A percentile compares a stretch with the other conserved stretches of the same genome.
Conservation (phyloP, 2,797 vertebrate species). For the Centroberyx gerrardi region DNA sequence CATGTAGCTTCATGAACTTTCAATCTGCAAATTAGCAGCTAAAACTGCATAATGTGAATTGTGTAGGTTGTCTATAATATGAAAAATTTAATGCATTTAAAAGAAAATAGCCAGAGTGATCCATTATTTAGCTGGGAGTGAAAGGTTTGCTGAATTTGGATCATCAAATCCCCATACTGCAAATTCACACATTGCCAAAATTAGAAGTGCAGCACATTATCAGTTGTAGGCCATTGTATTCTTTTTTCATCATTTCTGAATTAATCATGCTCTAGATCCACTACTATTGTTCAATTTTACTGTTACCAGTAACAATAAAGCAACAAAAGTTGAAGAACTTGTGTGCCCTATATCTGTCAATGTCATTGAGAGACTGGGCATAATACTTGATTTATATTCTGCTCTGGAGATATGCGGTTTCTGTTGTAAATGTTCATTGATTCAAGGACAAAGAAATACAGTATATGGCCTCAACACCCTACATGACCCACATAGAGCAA, state of each 20-base stretch:
- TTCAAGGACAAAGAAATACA: conserved; percentile 88
- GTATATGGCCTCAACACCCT: conserved; percentile 77
- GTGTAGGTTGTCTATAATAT: not conserved
- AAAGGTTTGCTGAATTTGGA: conserved; percentile 14
- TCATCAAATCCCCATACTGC: conserved; percentile 19
- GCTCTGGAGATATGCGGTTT: conserved; percentile 81
- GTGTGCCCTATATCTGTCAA: conserved; percentile 90
- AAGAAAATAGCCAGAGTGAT: not conserved
- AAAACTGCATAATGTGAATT: conserved; percentile 28
- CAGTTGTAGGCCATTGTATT: conserved; percentile 63
- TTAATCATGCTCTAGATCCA: conserved; percentile 83
- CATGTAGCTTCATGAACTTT: conserved; percentile 37
- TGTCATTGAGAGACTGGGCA: conserved; percentile 83
- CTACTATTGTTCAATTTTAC: conserved; percentile 76
- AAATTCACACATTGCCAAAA: conserved; percentile 55
- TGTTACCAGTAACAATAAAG: conserved; percentile 79
- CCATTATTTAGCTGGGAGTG: conserved; percentile 1
- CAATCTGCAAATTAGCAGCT: not conserved
- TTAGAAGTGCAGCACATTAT: conserved; percentile 50
- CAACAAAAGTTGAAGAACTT: conserved; percentile 85
- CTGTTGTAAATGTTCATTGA: conserved; percentile 87
- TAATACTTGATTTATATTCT: conserved; percentile 89
- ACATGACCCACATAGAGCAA: conserved; percentile 87
- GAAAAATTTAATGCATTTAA: conserved; percentile 2
- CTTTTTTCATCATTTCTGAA: conserved; percentile 64